A percentile compares a stretch with the other conserved stretches of the same genome.
Evolutionary conservation across 2,113 vertebrate genomes (phyloP).

Genomic region (Phaethornis superciliosus): DNA sequence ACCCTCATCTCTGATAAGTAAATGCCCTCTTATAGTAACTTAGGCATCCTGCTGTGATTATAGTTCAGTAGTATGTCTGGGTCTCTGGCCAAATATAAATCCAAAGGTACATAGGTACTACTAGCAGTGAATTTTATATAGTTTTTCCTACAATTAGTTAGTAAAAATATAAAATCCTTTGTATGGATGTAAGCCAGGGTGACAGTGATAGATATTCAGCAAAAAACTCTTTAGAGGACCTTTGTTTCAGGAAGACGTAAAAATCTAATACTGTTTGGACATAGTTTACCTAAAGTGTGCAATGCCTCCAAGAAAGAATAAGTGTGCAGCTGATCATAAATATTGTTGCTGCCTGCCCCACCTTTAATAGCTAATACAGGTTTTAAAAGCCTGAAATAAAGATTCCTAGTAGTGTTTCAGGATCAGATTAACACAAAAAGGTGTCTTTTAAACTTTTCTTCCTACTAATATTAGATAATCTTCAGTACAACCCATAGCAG

Average conservation of each 20-base stretch:
- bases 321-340: not conserved
- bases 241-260: not conserved
- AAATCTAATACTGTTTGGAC: not conserved
- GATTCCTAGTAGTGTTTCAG: not conserved
- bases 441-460: not conserved
- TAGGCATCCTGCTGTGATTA: not conserved
- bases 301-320: not conserved
- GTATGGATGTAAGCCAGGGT: not conserved
- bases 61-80: not conserved
- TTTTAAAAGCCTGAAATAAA: not conserved
- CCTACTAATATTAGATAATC: not conserved
- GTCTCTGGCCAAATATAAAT: not conserved
- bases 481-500: not conserved
- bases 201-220: not conserved
- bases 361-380: not conserved
- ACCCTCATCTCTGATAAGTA: not conserved
- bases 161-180: not conserved
- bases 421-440: not conserved
- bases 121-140: not conserved
- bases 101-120: not conserved
- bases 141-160: not conserved
- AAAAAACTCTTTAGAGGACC: not conserved
- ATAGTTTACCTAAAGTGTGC: not conserved
- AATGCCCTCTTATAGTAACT: not conserved
- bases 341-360: not conserved